These are phyloP conservation scores for Crotalus helleri DNA, from an alignment of 2,113 vertebrate species.

Conservation along the genomic window DNA sequence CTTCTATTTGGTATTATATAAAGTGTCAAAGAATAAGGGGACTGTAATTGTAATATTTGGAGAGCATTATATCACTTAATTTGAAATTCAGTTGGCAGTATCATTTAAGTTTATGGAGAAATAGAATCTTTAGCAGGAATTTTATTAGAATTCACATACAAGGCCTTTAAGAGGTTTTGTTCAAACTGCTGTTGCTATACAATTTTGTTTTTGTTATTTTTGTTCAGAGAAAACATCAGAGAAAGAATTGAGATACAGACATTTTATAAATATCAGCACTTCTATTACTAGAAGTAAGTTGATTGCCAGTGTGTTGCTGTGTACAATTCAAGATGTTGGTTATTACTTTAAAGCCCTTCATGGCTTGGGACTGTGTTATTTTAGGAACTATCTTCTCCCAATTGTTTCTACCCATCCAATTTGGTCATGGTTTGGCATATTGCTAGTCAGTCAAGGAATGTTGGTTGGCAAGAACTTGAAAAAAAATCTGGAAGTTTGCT, in stretches of 20 bases:
- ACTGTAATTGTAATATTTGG: neutral
- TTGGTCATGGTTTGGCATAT: neutral
- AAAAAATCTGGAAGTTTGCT: neutral
- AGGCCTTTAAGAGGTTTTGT: neutral
- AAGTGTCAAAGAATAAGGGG: neutral
- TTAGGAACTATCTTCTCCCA: neutral
- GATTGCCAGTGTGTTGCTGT: neutral
- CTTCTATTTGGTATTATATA: too few relatives aligned
- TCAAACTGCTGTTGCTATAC: neutral
- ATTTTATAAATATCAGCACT: neutral
- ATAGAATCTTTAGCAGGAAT: neutral
- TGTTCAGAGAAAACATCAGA: neutral
- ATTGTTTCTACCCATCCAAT: neutral
- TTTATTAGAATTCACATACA: neutral
- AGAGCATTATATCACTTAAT: neutral
- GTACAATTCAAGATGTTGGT: neutral
- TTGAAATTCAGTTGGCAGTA: neutral
- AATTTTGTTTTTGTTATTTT: neutral
- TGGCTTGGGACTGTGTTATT: neutral
- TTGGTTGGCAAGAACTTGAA: neutral
- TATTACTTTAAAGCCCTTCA: neutral
- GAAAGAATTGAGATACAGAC: neutral
- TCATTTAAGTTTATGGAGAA: neutral
- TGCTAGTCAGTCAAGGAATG: neutral
- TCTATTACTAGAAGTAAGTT: neutral